These are phyloP conservation scores for Octodon degus DNA, from an alignment of 2,113 vertebrate species.

Conservation along the genomic window DNA sequence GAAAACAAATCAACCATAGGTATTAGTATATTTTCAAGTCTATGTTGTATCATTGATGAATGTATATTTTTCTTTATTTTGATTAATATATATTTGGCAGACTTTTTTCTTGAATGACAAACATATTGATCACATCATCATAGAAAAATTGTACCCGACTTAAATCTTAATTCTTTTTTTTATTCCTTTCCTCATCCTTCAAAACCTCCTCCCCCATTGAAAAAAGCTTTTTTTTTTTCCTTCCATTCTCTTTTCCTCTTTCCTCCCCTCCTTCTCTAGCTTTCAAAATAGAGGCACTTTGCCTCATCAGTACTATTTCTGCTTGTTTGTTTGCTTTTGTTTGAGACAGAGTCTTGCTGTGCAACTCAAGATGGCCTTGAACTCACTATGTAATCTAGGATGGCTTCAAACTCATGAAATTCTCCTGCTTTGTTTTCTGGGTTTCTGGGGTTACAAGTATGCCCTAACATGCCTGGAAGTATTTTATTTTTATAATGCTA, in stretches of 20 bases:
- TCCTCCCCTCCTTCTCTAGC: not conserved
- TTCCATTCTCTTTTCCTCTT: not conserved
- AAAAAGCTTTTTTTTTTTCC: not conserved
- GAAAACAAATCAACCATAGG: not conserved
- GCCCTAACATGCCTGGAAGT: not conserved
- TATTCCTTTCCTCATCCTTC: not conserved
- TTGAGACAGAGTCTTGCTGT: not conserved
- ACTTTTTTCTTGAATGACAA: no score
- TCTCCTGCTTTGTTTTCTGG: not conserved
- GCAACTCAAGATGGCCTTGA: not conserved
- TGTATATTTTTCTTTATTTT: not conserved
- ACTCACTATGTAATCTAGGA: not conserved
- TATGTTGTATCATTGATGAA: not conserved
- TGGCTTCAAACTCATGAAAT: not conserved
- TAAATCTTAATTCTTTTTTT: not conserved
- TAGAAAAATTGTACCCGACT: not conserved
- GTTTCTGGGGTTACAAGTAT: not conserved
- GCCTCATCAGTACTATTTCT: not conserved
- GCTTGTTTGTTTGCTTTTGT: not conserved
- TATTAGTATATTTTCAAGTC: not conserved
- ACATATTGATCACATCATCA: not conserved
- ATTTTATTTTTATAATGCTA: not conserved
- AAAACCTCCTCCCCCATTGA: not conserved
- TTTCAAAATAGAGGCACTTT: not conserved
- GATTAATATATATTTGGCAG: not conserved